Conservation (phyloP, 2,888 invertebrate species). For the Papilio elwesi region DNA sequence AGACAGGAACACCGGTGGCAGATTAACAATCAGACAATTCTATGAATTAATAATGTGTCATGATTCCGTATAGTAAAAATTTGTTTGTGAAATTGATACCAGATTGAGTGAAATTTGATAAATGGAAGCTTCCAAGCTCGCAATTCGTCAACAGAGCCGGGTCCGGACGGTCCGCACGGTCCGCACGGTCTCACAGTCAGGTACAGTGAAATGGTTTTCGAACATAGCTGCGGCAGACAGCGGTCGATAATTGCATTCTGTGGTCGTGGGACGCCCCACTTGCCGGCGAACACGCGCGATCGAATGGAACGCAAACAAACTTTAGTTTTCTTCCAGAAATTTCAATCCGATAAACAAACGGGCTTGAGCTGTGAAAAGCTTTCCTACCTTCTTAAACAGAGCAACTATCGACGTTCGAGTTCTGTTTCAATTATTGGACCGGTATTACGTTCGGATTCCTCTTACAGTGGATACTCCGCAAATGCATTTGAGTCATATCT, state of each 20-base stretch:
- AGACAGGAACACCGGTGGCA: too few species aligned
- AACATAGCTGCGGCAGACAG: slow-evolving; percentile 76
- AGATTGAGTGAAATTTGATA: slow-evolving; percentile 41
- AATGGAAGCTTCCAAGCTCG: slow-evolving; percentile 41
- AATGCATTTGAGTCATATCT: slow-evolving; percentile 24
- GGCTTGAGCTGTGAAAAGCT: slow-evolving; percentile 53
- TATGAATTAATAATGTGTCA: neutral
- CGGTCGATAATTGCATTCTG: slow-evolving; percentile 83
- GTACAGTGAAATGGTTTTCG: slow-evolving; percentile 74
- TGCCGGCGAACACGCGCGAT: slow-evolving; percentile 69
- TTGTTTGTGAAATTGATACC: slow-evolving; percentile 3
- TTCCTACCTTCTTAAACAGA: slow-evolving; percentile 49
- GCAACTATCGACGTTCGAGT: slow-evolving; percentile 39
- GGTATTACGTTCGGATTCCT: slow-evolving; percentile 29
- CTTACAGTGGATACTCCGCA: slow-evolving; percentile 19
- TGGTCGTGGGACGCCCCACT: slow-evolving; percentile 74
- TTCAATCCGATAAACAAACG: slow-evolving; percentile 66
- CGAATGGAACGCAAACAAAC: slow-evolving; percentile 77
- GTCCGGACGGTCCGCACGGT: slow-evolving; percentile 48
- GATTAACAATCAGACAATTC: neutral
- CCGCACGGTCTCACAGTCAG: slow-evolving; percentile 56
- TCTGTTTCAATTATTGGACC: slow-evolving; percentile 34
- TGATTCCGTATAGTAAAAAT: neutral
- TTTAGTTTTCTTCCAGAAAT: slow-evolving; percentile 73
- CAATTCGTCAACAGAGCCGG: slow-evolving; percentile 43